These are phyloP conservation scores for Asarcornis scutulata DNA, from an alignment of 2,113 vertebrate species.

Conservation along the genomic window DNA sequence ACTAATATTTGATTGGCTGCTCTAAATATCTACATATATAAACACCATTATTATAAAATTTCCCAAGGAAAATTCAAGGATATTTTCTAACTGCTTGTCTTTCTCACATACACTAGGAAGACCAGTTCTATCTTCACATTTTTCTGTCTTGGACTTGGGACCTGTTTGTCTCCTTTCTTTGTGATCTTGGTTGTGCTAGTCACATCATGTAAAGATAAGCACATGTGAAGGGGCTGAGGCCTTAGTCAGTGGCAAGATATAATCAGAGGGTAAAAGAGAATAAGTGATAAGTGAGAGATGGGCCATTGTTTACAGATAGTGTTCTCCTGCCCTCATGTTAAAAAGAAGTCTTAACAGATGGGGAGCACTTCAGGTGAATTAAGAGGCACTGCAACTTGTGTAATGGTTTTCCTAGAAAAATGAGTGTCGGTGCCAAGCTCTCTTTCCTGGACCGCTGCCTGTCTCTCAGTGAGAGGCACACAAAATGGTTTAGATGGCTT, in stretches of 20 bases:
- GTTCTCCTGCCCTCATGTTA: not conserved
- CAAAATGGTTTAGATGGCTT: not conserved
- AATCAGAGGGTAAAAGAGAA: not conserved
- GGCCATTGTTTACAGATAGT: not conserved
- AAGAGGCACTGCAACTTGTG: not conserved
- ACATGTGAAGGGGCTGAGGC: not conserved
- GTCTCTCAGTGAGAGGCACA: not conserved
- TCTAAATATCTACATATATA: not conserved
- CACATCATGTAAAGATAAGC: not conserved
- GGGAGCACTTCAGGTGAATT: not conserved
- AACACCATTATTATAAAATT: not conserved
- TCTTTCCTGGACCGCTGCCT: not conserved
- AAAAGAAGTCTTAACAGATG: not conserved
- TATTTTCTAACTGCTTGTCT: not conserved
- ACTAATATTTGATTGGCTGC: not conserved
- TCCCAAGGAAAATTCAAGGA: not conserved
- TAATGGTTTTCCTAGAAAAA: not conserved
- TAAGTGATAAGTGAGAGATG: not conserved
- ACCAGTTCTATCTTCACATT: not conserved
- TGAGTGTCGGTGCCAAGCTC: not conserved
- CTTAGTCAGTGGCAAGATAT: not conserved
- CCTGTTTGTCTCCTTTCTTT: not conserved
- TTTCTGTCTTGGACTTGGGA: not conserved
- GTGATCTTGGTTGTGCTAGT: not conserved
- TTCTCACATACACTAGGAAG: not conserved